phyloP scores from a whole-genome alignment of 2,113 vertebrate genomes.

The Mesembrinibis cayennensis region DNA sequence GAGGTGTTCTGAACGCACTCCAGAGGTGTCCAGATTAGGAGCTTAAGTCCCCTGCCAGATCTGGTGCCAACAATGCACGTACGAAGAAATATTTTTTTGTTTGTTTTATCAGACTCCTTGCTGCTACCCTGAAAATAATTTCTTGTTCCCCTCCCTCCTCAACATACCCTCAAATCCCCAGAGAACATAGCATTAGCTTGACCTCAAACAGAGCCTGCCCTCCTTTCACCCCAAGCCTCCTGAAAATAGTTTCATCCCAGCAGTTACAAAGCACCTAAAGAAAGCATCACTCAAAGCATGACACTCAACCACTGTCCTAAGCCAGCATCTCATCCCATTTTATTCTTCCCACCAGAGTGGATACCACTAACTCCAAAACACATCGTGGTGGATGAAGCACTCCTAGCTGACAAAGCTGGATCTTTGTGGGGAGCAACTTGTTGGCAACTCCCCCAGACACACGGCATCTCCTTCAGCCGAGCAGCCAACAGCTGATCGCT shows the following conservation, averaged over 20 bases:
- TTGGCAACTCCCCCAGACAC: neutral
- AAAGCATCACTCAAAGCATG: neutral
- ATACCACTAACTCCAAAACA: neutral
- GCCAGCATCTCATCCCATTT: neutral
- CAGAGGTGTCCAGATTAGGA: neutral
- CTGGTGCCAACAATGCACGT: accelerated
- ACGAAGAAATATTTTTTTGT: neutral
- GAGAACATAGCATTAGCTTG: neutral
- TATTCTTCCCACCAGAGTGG: neutral
- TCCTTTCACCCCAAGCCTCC: neutral
- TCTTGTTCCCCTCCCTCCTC: too few species aligned
- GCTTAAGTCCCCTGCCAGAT: neutral
- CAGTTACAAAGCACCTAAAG: neutral
- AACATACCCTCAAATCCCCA: neutral
- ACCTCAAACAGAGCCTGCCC: neutral
- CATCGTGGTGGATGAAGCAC: accelerated
- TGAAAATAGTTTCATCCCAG: neutral
- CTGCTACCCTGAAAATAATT: neutral
- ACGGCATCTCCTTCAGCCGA: neutral
- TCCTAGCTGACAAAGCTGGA: neutral
- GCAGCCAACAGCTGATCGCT: neutral
- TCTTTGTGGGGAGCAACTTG: neutral
- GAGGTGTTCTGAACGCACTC: neutral
- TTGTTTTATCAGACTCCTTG: neutral
- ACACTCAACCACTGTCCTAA: neutral